A percentile compares a stretch with the other conserved stretches of the same genome.
Evolutionary conservation across 2,797 vertebrate species (phyloP).

Genomic region (Jordanella pulchra): DNA sequence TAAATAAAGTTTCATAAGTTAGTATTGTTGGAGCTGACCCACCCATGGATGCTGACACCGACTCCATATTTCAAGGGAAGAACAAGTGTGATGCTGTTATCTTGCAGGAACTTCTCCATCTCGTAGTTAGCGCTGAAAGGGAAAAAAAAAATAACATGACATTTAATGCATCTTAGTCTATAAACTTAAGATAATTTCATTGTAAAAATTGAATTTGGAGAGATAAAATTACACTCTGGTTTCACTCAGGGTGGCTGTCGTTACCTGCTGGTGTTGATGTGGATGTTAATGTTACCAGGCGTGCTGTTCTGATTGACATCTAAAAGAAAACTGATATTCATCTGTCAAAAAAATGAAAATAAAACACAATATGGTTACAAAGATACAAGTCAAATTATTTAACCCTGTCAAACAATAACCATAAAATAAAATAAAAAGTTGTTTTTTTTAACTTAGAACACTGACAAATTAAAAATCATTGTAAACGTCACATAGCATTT

Average conservation of each 20-base stretch:
- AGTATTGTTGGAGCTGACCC: slow-evolving; percentile 37
- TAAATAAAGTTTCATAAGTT: neutral
- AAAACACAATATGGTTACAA: neutral
- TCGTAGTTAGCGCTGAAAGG: slow-evolving; percentile 86
- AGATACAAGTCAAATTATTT: neutral
- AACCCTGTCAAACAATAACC: too few relatives aligned
- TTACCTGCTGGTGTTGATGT: slow-evolving; percentile 86
- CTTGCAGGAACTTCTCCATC: slow-evolving; percentile 69
- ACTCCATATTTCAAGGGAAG: slow-evolving; percentile 88
- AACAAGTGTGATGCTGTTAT: slow-evolving; percentile 77
- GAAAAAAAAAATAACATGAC: neutral
- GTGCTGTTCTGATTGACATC: slow-evolving; percentile 87
- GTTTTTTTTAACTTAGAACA: too few relatives aligned
- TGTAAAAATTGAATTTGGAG: neutral
- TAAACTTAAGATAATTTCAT: neutral
- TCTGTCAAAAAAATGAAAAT: slow-evolving; percentile 70
- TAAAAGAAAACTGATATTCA: slow-evolving; percentile 88
- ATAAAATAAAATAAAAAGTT: too few relatives aligned
- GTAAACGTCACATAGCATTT: too few relatives aligned
- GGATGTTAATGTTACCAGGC: slow-evolving; percentile 84
- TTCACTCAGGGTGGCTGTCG: neutral
- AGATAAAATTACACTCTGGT: neutral
- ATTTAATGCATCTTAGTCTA: neutral
- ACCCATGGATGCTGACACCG: slow-evolving; percentile 87
- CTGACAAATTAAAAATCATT: too few relatives aligned